Base-by-base conservation (phyloP, 2,888 invertebrate species). In the Coremacera marginata region DNA sequence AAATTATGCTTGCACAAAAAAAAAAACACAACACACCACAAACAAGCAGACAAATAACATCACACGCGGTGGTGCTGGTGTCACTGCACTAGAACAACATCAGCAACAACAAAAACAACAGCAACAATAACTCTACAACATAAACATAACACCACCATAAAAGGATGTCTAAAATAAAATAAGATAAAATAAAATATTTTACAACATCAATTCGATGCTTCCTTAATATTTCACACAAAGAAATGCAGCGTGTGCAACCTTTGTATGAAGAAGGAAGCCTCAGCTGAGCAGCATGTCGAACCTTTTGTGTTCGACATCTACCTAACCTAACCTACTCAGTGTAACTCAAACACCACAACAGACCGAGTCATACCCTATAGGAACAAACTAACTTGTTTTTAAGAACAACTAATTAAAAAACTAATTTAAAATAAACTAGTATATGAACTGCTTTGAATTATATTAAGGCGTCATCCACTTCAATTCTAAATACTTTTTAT, bases 121-220 rank as follows among this genome's bases (percentile, higher is more conserved):
- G 11, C 44, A 44, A 44, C 44, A 7, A 7, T 8, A 14, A 44
- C 7, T 44, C 44, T 44, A 44, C 27, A 72, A 57, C 31, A 60
- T 11, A 14, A 74, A 74, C 44, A 14, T 31, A 62, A 72, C 44
- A 63, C 49, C 51, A 68, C 51, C 57, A 60, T 70, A 57, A 71
- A 73, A 63, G 63, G 49, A 62, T 1, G 49, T 27, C 31, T n/a
- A 16, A 31, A 51, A 63, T 63, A 34, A 14, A 65, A n/a, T 62
- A 25, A 62, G 25, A 62, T 27, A 16, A 34, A 65, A 67, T 67
- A 52, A 73, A 73, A 63, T 63, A 65, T 37, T 72, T 44, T 44
- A 72, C 49, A 62, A 44, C 62, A 72, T 72, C 62, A 60, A 49
- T 72, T 72, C 62, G n/a, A 19, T 27, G 55, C 70, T 31, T 70